phyloP scores from a whole-genome alignment of 2,888 invertebrate species.

The Harpalus rubripes region DNA sequence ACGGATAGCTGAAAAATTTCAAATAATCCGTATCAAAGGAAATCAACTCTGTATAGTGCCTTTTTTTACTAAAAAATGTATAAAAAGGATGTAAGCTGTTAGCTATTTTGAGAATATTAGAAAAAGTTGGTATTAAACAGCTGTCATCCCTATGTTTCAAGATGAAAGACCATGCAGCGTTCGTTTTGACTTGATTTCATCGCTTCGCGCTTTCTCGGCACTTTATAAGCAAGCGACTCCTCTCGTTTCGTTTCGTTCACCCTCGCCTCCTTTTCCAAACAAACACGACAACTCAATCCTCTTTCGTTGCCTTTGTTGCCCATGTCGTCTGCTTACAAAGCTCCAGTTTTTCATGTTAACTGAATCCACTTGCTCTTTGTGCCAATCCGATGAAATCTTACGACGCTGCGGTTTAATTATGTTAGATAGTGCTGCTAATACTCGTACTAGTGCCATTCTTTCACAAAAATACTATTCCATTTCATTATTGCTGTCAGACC shows the following conservation, averaged over 20 bases:
- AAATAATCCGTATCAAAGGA: slow-evolving; percentile 21
- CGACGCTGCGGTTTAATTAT: slow-evolving; percentile 51
- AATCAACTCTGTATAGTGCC: slow-evolving; percentile 20
- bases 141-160: slow-evolving; percentile 35
- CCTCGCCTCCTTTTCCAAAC: slow-evolving; percentile 54
- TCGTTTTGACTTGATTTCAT: slow-evolving; percentile 63
- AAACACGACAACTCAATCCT: slow-evolving; percentile 65
- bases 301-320: slow-evolving; percentile 62
- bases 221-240: slow-evolving; percentile 55
- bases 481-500: no score
- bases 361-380: slow-evolving; percentile 64
- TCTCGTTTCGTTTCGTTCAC: slow-evolving; percentile 3
- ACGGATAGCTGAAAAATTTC: background rate
- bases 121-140: slow-evolving; percentile 40
- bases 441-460: no score
- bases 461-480: background rate
- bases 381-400: slow-evolving; percentile 45
- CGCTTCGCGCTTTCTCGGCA: slow-evolving; percentile 54
- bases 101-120: slow-evolving; percentile 18
- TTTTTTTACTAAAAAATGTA: slow-evolving; percentile 3
- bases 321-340: slow-evolving; percentile 54
- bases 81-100: slow-evolving; percentile 30
- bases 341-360: slow-evolving; percentile 61
- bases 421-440: slow-evolving; percentile 25
- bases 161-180: slow-evolving; percentile 45